A percentile compares a stretch with the other conserved stretches of the same genome.
Evolutionary conservation across 2,113 vertebrate genomes (phyloP).

Genomic region (Ancistrus triradiatus): DNA sequence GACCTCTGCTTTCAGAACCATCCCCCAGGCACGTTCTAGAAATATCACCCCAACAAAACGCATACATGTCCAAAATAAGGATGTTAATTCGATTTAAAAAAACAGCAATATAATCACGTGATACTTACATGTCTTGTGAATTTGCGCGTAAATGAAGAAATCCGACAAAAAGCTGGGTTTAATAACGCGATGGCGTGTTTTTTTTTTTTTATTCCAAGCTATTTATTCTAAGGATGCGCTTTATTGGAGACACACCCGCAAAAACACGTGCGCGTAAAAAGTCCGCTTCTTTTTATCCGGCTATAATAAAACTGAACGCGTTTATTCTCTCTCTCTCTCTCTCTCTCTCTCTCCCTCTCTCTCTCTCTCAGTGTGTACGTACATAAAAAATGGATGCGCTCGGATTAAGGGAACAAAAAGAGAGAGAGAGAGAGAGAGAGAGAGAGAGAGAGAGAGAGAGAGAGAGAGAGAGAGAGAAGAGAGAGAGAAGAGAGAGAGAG

Average conservation of each 20-base stretch:
- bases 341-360: neutral
- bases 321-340: neutral
- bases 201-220: neutral
- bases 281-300: neutral
- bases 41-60: neutral
- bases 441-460: too few relatives aligned
- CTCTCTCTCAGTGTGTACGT: conserved; percentile 57
- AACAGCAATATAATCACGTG: neutral
- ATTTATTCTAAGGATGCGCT: conserved; percentile 21
- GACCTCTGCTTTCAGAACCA: too few relatives aligned
- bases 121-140: conserved; percentile 9
- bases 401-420: conserved; percentile 52
- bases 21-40: neutral
- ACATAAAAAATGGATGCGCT: conserved; percentile 21
- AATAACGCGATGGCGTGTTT: conserved; percentile 7
- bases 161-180: conserved; percentile 7
- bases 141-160: conserved; percentile 3
- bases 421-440: too few relatives aligned
- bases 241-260: neutral
- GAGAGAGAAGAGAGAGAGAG: too few relatives aligned
- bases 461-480: too few relatives aligned
- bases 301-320: neutral
- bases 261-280: neutral
- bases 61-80: neutral
- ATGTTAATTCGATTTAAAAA: neutral